Evolutionary conservation across 2,797 vertebrate species (phyloP), one percentile per base, ranked within the genome.

Genomic region (Echiichthys vipera): DNA sequence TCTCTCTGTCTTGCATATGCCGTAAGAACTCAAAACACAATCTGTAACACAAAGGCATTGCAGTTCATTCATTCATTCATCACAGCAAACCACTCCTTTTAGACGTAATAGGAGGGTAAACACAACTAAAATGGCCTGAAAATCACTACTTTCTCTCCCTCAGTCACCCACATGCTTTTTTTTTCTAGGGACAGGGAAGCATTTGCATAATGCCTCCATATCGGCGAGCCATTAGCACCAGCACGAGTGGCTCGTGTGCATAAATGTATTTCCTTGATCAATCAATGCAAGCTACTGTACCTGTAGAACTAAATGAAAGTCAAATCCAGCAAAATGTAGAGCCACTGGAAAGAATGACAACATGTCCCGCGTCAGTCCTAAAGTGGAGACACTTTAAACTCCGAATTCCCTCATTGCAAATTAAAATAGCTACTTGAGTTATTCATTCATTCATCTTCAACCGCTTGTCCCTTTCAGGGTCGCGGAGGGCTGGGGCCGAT

Each of bases 171-270:
- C 68, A 68, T 71, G 53, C 81, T 63, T 40, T 76, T 32, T 37
- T 69, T 72, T 73, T 62, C 49, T 72, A 32, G 45, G 74, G 66
- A 67, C 77, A 20, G 70, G 68, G 59, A 65, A 0, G 7, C 65
- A 90, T 89, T 91, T 90, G 81, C 89, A 92, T 92, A 90, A 93
- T 88, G 74, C 84, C 59, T 84, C 82, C 71, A 85, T 89, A 88
- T 83, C 79, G 84, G 89, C 46, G 79, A 82, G 71, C 88, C 88
- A 89, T 93, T 88, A 92, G 78, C 86, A 71, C 63, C 84, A 55
- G 74, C 84, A 74, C 75, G 85, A 90, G 85, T 80, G 88, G 85
- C 78, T 80, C 45, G 30, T 72, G 82, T 71, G 86, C 71, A 84
- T 76, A 80, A 80, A 91, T 86, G 51, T 86, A 86, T 82, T 71